Evolutionary conservation across 1,140 invertebrate species (phyloP).

Genomic region (Phthorimaea operculella): DNA sequence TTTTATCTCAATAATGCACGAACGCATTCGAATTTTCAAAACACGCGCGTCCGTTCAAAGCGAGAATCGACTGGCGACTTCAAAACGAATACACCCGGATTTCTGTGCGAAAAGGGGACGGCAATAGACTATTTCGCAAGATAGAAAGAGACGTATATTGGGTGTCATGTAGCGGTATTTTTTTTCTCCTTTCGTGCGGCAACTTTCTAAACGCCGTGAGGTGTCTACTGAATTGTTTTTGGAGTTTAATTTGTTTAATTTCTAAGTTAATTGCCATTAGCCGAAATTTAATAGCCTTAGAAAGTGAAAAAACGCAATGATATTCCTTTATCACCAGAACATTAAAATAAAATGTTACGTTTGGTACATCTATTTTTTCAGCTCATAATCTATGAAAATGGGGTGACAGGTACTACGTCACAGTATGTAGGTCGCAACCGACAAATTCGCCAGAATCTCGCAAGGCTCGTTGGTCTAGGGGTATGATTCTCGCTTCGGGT

Average conservation of each 20-base stretch:
- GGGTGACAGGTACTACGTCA: conserved; percentile 2
- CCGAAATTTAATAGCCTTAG: background rate
- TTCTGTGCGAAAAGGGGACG: conserved; percentile 35
- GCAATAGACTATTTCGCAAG: conserved; percentile 15
- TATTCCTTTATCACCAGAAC: no score
- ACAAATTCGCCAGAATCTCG: conserved; percentile 12
- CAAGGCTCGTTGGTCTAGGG: conserved; percentile 86
- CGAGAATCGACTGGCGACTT: conserved; percentile 37
- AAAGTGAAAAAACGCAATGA: no score
- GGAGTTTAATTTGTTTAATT: conserved; percentile 13
- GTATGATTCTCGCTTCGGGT: conserved; percentile 93
- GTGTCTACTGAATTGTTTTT: conserved; percentile 20
- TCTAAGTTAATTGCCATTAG: conserved; percentile 1
- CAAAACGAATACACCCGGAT: conserved; percentile 29
- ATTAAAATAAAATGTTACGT: no score
- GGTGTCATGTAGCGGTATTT: conserved; percentile 61
- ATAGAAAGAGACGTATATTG: conserved; percentile 40
- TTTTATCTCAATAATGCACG: background rate
- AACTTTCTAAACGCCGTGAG: conserved; percentile 58
- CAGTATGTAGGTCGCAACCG: conserved; percentile 1
- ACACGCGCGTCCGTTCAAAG: conserved; percentile 33
- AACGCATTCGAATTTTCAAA: conserved; percentile 15
- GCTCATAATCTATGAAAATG: background rate
- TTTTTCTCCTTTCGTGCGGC: conserved; percentile 61
- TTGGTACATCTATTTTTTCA: background rate